Evolutionary conservation across 2,113 vertebrate genomes (phyloP).

Genomic region (Macaca fascicularis): T2T-MFA8v1.1 NC_088388.1:23186501-23187000

Average conservation of each 20-base stretch:
- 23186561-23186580: background rate
- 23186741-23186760: background rate
- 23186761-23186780: background rate
- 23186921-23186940: background rate
- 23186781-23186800: background rate
- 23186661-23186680: background rate
- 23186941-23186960: background rate
- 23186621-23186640: background rate
- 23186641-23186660: background rate
- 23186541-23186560: background rate
- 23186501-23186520: background rate
- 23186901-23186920: background rate
- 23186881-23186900: background rate
- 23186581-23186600: background rate
- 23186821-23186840: background rate
- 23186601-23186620: background rate
- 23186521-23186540: background rate
- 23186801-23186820: background rate
- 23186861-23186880: background rate
- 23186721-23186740: background rate
- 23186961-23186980: background rate
- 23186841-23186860: background rate
- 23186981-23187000: background rate
- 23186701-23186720: background rate
- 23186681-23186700: background rate